Percentiles rank a stretch among this genome's conserved stretches.
Conservation (phyloP, 2,113 vertebrate genomes). For the Tetrao urogallus region DNA sequence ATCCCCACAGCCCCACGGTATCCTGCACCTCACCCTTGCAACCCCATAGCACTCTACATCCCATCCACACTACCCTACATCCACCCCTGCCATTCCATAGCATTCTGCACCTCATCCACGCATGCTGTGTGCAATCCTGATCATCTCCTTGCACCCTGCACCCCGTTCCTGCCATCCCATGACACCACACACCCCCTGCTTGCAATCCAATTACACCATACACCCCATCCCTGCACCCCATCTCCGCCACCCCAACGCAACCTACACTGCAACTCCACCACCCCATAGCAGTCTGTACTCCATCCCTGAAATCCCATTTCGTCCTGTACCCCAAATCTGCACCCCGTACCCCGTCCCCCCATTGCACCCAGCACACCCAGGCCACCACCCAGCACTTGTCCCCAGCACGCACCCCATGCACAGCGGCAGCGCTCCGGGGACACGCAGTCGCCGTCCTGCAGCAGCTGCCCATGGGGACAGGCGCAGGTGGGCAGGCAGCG, state of each 20-base stretch:
- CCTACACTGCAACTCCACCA: neutral
- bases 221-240: neutral
- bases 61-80: neutral
- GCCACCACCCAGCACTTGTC: too few relatives aligned
- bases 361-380: neutral
- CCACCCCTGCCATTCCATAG: neutral
- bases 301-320: too few relatives aligned
- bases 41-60: neutral
- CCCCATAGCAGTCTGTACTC: neutral
- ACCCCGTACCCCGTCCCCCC: too few relatives aligned
- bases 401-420: neutral
- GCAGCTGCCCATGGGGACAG: slow-evolving; percentile 79
- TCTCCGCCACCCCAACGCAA: neutral
- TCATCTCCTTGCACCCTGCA: neutral
- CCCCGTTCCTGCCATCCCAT: too few relatives aligned
- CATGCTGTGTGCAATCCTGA: neutral
- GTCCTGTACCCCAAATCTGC: neutral
- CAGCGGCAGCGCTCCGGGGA: slow-evolving; percentile 78
- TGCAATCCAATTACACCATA: neutral
- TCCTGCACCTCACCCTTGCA: neutral
- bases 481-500: slow-evolving; percentile 81
- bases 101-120: neutral
- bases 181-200: neutral
- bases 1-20: neutral
- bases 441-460: slow-evolving; percentile 85